phyloP scores from a whole-genome alignment of 2,113 vertebrate genomes.

The Gnathonemus echidnorhynchus region DNA sequence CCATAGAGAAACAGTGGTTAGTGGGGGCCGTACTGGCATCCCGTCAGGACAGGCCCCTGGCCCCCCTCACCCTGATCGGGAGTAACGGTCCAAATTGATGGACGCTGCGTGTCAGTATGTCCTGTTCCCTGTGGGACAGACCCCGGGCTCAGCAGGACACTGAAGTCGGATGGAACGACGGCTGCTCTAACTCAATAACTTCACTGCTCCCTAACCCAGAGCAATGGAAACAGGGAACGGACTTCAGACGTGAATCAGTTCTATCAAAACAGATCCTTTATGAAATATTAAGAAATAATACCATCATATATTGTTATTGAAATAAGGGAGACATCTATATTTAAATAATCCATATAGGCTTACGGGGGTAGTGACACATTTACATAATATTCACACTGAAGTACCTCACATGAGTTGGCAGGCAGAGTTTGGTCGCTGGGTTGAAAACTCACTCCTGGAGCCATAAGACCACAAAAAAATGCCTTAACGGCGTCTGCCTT shows the following conservation, averaged over 20 bases:
- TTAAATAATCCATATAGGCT: background rate
- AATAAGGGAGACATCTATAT: background rate
- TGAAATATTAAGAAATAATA: background rate
- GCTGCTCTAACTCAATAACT: background rate
- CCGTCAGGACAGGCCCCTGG: background rate
- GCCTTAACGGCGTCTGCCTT: background rate
- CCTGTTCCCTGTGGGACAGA: background rate
- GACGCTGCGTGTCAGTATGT: background rate
- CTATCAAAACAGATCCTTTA: background rate
- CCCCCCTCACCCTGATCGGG: background rate
- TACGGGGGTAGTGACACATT: background rate
- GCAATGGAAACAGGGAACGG: background rate
- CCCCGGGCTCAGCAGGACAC: background rate
- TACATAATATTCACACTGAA: background rate
- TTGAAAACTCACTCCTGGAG: background rate
- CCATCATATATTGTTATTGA: background rate
- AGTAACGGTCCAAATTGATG: background rate
- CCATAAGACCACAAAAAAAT: background rate
- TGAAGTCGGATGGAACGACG: background rate
- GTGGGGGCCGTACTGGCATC: background rate
- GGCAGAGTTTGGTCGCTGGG: background rate
- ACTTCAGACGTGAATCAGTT: background rate
- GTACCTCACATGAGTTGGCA: background rate
- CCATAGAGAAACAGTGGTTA: no score
- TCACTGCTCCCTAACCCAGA: background rate